Percentiles rank a stretch among this genome's conserved stretches.
These are phyloP conservation scores for Octodonta nipae DNA, from an alignment of 2,888 invertebrate genomes.

Conservation along the genomic window DNA sequence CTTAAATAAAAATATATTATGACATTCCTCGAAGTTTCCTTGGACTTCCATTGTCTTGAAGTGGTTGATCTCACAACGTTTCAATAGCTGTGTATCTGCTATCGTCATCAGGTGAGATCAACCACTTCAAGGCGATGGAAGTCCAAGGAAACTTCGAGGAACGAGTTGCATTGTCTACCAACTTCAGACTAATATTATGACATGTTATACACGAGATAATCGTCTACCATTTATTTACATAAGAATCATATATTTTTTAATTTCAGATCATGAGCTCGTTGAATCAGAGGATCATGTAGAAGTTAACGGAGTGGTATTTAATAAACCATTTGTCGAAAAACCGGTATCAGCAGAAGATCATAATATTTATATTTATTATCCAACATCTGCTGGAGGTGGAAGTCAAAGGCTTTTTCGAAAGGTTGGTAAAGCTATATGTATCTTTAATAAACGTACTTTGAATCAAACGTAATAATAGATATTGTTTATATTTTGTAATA, in stretches of 20 bases:
- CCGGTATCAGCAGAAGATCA: conserved; percentile 99
- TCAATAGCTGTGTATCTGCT: too few species aligned
- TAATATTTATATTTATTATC: conserved; percentile 99
- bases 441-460: conserved; percentile 3
- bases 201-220: neutral
- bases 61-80: too few species aligned
- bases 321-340: conserved; percentile 98
- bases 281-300: conserved; percentile 96
- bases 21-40: too few species aligned
- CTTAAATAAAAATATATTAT: too few species aligned
- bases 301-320: conserved; percentile 87
- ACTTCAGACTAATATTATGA: too few species aligned
- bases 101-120: too few species aligned
- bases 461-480: conserved; percentile 1
- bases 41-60: too few species aligned
- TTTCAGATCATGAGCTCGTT: conserved; percentile 73
- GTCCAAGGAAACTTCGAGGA: too few species aligned
- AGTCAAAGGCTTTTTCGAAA: conserved; percentile 95
- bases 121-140: too few species aligned
- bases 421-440: conserved; percentile 41
- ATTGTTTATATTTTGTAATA: neutral
- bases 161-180: too few species aligned
- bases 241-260: too few species aligned
- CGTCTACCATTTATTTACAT: too few species aligned
- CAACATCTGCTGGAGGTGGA: conserved; percentile 94